Evolutionary conservation across 2,113 vertebrate genomes (phyloP), one percentile per base, ranked within the genome.

Genomic region (Bos javanicus): DNA sequence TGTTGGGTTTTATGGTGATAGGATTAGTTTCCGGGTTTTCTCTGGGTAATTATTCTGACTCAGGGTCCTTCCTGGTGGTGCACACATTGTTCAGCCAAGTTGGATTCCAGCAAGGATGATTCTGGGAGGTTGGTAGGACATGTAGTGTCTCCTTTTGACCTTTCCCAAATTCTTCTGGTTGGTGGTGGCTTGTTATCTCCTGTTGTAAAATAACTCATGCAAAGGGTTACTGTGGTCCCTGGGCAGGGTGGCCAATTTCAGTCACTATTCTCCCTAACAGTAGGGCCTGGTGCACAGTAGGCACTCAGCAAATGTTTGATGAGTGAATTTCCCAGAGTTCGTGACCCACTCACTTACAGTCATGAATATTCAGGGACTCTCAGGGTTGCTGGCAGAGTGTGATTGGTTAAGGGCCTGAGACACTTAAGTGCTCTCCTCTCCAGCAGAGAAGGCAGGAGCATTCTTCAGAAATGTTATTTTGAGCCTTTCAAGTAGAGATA

Each of bases 391-490:
- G 50, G 48, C 10, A 8, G 91, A 39, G 8, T 52, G 48, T 57
- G 39, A 85, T 60, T 85, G 33, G 52, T 36, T 62, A 23, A 48
- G 84, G 28, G 7, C 36, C 64, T 76, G 36, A 96, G 57, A 52
- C 90, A 74, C 33, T 39, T 54, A 83, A 52, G 28, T 16, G 5
- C 26, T n/a, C 54, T 87, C n/a, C 28, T 90, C 81, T 90, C 46
- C 25, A 26, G 74, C 81, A 85, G 17, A 19, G 43, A 71, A 89
- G 57, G 90, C 57, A 59, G 36, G 16, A n/a, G 4, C 36, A 26
- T 84, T 92, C 89, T 90, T 95, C 85, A 57, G 50, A 76, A 96
- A 97, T 54, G 82, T 93, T 82, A 96, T 96, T 64, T 90, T 50
- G 6, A 91, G 96, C 46, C 87, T 96, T 97, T 95, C 39, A 62